phyloP scores from a whole-genome alignment of 1,140 invertebrate species.

The Penaeus chinensis region DNA sequence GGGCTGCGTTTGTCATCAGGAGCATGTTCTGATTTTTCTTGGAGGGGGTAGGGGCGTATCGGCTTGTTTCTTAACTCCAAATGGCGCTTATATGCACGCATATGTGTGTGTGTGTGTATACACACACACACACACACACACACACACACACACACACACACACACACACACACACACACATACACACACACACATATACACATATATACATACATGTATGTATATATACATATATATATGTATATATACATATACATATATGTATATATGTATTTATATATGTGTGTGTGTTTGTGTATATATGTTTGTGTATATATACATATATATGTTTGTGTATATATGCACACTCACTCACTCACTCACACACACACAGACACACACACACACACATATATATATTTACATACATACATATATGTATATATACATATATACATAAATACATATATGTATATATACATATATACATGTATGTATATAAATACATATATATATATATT shows the following conservation, averaged over 20 bases:
- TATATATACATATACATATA: not conserved
- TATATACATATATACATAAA: not conserved
- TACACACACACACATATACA: no score
- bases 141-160: no score
- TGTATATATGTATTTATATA: no score
- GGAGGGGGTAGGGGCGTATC: no score
- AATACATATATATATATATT: slow-evolving; percentile 5
- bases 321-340: not conserved
- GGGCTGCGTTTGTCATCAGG: no score
- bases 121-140: no score
- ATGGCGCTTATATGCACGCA: no score
- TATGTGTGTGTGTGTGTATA: not conserved
- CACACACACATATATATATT: not conserved
- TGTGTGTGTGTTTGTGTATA: not conserved
- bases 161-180: no score
- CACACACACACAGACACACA: not conserved
- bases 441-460: not conserved
- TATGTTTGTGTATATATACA: not conserved
- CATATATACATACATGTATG: not conserved
- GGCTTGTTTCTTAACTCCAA: no score
- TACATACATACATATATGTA: not conserved
- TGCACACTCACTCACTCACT: no score
- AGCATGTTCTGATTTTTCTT: no score
- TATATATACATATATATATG: not conserved
- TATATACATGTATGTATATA: slow-evolving; percentile 14